Base-by-base conservation (phyloP, 37 sponge, comb jelly and placozoan genomes). In the Agelas oroides region DNA sequence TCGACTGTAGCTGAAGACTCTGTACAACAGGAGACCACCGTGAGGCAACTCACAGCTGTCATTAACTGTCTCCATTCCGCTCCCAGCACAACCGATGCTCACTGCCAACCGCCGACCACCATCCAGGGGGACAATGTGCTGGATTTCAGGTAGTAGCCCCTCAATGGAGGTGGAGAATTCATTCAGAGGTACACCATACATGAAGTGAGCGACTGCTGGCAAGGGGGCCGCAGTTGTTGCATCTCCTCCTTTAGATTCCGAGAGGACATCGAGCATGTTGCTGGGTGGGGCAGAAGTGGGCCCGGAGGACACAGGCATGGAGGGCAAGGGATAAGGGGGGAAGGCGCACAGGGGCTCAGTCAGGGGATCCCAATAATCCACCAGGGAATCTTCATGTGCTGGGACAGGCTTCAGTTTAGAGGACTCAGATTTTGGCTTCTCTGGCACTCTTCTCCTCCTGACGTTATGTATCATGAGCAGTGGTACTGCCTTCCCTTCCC, bases 111-210 rank as follows among this genome's bases (percentile, higher is more conserved):
- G 46, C 20, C 34, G 46, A 0, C 84, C 84, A 30, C 75, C 41
- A 54, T 63, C 74, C 30, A 84, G 84, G 20, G 84, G 84, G 16
- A 84, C 28, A 52, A 84, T 40, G 30, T 64, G 64, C 37, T 24
- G 25, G 5, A 84, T 41, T 28, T 84, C 66, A 8, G 74, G 74
- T 14, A 46, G 53, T 59, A 32, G 2, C 1, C 39, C 53, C 53
- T 6, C 38, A 23, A 1, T 78, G 28, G 30, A 24, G 59, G 61
- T 59, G 19, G 61, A 23, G 33, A 60, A 61, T 0, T 34, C 52
- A 53, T 24, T 55, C 21, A 82, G 61, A 39, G 72, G 73, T 30
- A 82, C 25, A 46, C 46, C 46, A 8, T 46, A 46, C 46, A 46
- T 46, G 46, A 46, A 8, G 46, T 8, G 46, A 8, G 46, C 8